Evolutionary conservation across 2,888 invertebrate genomes (phyloP).

Genomic region (Agrilus biguttatus): DNA sequence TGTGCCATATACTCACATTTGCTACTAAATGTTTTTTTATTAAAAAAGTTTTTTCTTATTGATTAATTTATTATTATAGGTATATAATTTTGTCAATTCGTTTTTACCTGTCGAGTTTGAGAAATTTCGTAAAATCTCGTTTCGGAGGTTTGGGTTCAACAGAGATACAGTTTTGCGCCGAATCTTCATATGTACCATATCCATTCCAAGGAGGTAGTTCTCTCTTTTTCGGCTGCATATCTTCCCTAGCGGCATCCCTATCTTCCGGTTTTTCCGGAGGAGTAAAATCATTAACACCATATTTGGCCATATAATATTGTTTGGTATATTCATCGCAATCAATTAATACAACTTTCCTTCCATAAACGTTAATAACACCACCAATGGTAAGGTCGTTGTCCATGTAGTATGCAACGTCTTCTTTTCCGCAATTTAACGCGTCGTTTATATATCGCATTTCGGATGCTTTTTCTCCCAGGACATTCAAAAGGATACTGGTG

Average conservation of each 20-base stretch:
- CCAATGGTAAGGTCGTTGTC: constrained; percentile 75
- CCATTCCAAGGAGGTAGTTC: constrained; percentile 80
- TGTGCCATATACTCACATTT: too few relatives aligned
- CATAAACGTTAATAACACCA: constrained; percentile 64
- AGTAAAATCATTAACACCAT: constrained; percentile 46
- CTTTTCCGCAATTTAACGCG: constrained; percentile 37
- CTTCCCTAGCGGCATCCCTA: constrained; percentile 19
- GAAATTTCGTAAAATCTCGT: constrained; percentile 65
- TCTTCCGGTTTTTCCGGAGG: constrained; percentile 37
- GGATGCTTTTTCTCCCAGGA: constrained; percentile 40
- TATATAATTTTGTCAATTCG: too few relatives aligned
- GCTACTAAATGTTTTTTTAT: too few relatives aligned
- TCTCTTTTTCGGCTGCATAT: constrained; percentile 26
- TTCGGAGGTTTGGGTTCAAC: constrained; percentile 67
- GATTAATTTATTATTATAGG: too few relatives aligned
- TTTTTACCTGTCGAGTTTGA: constrained; percentile 57
- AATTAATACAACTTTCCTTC: constrained; percentile 63
- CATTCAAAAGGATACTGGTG: constrained; percentile 44
- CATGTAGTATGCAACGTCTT: constrained; percentile 36
- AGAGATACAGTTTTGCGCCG: constrained; percentile 71
- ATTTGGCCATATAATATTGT: constrained; percentile 54
- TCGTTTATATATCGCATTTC: constrained; percentile 43
- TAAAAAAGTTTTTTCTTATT: too few relatives aligned
- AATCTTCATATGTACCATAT: constrained; percentile 79
- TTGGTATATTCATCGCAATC: constrained; percentile 78